Evolutionary conservation across 2,797 vertebrate species (phyloP).

Genomic region (Mastacembelus armatus): DNA sequence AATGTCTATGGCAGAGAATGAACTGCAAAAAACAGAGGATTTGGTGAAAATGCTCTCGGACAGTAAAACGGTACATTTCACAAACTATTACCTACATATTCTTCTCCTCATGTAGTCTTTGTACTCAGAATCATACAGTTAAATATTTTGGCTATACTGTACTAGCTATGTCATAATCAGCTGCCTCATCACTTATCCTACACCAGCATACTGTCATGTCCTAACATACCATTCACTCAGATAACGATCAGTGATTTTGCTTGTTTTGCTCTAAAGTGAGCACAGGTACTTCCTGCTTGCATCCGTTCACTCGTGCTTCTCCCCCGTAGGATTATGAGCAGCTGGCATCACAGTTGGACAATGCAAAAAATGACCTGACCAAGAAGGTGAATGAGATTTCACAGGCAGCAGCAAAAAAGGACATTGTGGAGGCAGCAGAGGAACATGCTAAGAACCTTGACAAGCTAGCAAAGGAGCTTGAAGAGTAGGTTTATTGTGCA

Average conservation of each 20-base stretch:
- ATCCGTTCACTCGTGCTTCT: constrained; percentile 6
- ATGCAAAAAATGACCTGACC: constrained; percentile 88
- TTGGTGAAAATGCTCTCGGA: constrained; percentile 80
- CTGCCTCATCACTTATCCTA: neutral
- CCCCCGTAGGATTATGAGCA: constrained; percentile 88
- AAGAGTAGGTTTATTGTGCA: constrained; percentile 84
- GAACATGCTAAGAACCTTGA: constrained; percentile 85
- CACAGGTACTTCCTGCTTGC: constrained; percentile 36
- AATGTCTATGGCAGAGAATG: constrained; percentile 82
- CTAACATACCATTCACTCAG: constrained; percentile 39
- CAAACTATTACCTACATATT: neutral
- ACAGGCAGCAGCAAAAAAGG: constrained; percentile 83
- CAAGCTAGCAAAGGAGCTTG: constrained; percentile 87
- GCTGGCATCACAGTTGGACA: constrained; percentile 89
- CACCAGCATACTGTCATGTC: constrained; percentile 28
- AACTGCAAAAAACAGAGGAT: constrained; percentile 84
- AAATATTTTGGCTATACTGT: neutral
- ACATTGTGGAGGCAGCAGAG: constrained; percentile 88
- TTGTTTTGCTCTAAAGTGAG: constrained; percentile 14
- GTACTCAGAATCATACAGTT: neutral
- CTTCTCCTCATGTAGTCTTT: neutral
- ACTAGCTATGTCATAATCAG: neutral
- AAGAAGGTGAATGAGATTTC: constrained; percentile 86
- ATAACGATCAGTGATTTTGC: constrained; percentile 53
- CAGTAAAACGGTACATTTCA: constrained; percentile 88